Percentiles rank a stretch among this genome's conserved stretches.
Evolutionary conservation across 2,113 vertebrate genomes (phyloP).

Genomic region (Cyprinodon brontotheroides): DNA sequence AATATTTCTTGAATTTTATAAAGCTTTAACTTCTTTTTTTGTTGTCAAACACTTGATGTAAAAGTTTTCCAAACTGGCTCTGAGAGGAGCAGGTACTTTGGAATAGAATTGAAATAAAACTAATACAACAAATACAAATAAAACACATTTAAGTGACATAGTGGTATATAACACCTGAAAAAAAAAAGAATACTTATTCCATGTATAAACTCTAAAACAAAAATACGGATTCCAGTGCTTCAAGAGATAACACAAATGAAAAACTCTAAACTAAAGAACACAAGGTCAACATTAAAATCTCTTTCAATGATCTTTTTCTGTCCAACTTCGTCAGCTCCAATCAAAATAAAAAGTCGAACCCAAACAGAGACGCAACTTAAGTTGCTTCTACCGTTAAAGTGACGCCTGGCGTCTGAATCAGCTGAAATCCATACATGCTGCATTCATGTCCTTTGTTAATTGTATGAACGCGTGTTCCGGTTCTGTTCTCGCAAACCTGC

Average conservation of each 20-base stretch:
- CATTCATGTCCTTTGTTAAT: neutral
- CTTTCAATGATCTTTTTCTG: conserved; percentile 30
- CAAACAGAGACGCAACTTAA: conserved; percentile 27
- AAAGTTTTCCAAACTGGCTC: conserved; percentile 61
- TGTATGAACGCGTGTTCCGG: neutral
- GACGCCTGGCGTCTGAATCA: conserved; percentile 12
- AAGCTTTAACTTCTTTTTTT: conserved; percentile 46
- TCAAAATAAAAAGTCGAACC: conserved; percentile 53
- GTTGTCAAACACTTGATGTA: conserved; percentile 44
- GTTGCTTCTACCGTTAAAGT: conserved; percentile 4
- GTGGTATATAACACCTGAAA: conserved; percentile 77
- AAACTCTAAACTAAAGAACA: conserved; percentile 65
- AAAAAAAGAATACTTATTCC: conserved; percentile 74
- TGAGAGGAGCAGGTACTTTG: conserved; percentile 58
- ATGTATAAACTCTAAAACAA: conserved; percentile 78
- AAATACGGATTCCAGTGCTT: conserved; percentile 81
- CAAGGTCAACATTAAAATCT: conserved; percentile 51
- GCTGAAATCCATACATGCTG: neutral
- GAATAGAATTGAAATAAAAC: conserved; percentile 70
- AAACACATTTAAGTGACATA: conserved; percentile 80
- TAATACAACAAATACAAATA: conserved; percentile 74
- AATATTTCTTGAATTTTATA: conserved; percentile 57
- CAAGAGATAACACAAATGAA: conserved; percentile 70
- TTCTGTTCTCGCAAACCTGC: conserved; percentile 8
- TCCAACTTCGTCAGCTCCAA: conserved; percentile 51